These are phyloP conservation scores for Exaiptasia diaphana DNA, from an alignment of 64 coral and sea anemone genomes.

Conservation along the genomic window DNA sequence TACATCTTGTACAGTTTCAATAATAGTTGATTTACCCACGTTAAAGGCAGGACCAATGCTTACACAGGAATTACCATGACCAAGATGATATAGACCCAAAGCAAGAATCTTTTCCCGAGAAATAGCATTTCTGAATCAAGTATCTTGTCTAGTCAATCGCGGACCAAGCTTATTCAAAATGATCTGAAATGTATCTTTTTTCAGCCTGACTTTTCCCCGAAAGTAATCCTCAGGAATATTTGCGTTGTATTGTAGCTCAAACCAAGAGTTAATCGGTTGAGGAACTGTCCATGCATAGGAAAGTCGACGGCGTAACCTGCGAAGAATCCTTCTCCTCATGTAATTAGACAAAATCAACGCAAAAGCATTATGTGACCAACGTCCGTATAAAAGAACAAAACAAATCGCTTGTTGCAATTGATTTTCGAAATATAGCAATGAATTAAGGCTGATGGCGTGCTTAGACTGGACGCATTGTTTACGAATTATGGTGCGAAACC, in stretches of 20 bases:
- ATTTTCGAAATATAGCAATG: too few relatives aligned
- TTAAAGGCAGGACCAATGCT: slow-evolving; percentile 2
- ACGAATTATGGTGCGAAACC: too few relatives aligned
- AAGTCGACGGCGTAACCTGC: too few relatives aligned
- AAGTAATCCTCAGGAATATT: slow-evolving; percentile 43
- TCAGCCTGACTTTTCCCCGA: slow-evolving; percentile 19
- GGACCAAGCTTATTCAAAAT: background rate
- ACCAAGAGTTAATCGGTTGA: background rate
- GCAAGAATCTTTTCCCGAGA: slow-evolving; percentile 16
- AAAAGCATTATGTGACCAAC: too few relatives aligned
- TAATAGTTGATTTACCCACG: background rate
- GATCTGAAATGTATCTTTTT: slow-evolving; percentile 34
- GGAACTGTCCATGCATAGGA: too few relatives aligned
- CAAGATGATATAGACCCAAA: slow-evolving; percentile 11
- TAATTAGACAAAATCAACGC: too few relatives aligned
- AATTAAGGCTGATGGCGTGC: too few relatives aligned
- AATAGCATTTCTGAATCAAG: slow-evolving; percentile 51
- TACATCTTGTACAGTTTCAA: slow-evolving; percentile 17
- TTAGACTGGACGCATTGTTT: too few relatives aligned
- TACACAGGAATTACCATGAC: slow-evolving; percentile 7
- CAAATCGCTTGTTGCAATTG: too few relatives aligned
- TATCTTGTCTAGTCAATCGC: background rate
- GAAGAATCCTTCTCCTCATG: too few relatives aligned
- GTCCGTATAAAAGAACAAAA: too few relatives aligned
- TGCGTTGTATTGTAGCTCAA: background rate